Conservation (phyloP, 2,113 vertebrate genomes). For the Baryphthengus martii region DNA sequence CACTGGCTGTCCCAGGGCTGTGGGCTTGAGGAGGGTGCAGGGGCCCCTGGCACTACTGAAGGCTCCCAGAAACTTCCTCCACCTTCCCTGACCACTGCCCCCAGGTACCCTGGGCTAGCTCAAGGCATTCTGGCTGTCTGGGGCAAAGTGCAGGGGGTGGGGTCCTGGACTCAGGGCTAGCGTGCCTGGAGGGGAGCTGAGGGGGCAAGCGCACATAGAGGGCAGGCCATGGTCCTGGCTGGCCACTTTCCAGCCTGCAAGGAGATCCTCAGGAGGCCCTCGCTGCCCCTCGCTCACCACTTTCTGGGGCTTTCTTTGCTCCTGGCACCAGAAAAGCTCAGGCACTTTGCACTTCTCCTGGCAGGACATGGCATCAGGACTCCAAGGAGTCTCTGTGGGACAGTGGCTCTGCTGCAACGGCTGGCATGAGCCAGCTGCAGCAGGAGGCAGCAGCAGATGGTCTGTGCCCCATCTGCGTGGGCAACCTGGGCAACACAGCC, state of each 20-base stretch:
- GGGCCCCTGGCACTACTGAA: background rate
- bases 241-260: too few species aligned
- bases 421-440: background rate
- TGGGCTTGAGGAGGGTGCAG: background rate
- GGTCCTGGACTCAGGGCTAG: too few species aligned
- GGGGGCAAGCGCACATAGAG: background rate
- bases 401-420: background rate
- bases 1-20: background rate
- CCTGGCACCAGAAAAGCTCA: background rate
- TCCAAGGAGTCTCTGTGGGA: background rate
- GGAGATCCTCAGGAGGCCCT: background rate
- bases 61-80: background rate
- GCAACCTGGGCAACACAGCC: background rate
- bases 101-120: background rate
- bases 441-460: background rate
- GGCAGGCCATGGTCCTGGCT: background rate
- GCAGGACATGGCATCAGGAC: background rate
- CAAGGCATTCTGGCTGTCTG: too few species aligned
- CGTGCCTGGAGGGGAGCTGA: too few species aligned
- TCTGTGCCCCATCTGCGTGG: background rate
- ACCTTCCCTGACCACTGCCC: accelerated
- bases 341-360: background rate
- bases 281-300: background rate
- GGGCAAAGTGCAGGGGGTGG: too few species aligned
- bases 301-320: background rate